Base-by-base conservation (phyloP, 1,140 invertebrate species). In the Cotesia chilonis region DNA sequence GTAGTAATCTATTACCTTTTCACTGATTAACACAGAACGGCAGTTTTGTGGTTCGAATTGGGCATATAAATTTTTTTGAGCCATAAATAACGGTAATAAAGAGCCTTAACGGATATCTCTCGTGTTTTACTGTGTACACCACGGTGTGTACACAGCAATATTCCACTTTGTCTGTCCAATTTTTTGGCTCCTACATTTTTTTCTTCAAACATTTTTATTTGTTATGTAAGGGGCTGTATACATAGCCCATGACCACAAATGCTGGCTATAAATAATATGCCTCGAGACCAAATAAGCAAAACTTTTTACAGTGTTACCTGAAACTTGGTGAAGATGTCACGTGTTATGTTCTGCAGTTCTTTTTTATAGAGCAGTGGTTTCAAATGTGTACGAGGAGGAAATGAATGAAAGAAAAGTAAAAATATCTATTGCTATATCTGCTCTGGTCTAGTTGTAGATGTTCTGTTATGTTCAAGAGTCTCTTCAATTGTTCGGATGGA, bases 251-350 rank as follows among this genome's bases (percentile, higher is more conserved):
- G 57, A 70, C 67, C 71, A 47, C 74, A 73, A 57, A 47, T 47
- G 65, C 66, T 55, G 67, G 60, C 68, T 67, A 75, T 75, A 75
- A 75, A 75, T 75, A 75, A 73, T 75, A 71, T 70, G 55, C 54
- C 47, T 47, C 20, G 64, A 60, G 74, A 73, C 74, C 51, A 71
- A 75, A 75, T 75, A 73, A 69, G 63, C 70, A 72, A 59, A 20
- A 70, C 54, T 72, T 73, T 75, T 75, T 75, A 75, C 74, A 41
- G 68, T 54, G 64, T 71, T 75, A 71, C 68, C 68, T 74, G 68
- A 74, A 70, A 60, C 68, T 74, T 61, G 10, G 41, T 69, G 65
- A 36, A 68, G 51, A 3, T 28, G 28, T 17, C 0, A 17, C 17
- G 17, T 14, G 7, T 52, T 52, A n/a, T 52, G 28, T 17, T 4